These are phyloP conservation scores for Halichoeres trimaculatus DNA, from an alignment of 2,113 vertebrate genomes.

Conservation along the genomic window DNA sequence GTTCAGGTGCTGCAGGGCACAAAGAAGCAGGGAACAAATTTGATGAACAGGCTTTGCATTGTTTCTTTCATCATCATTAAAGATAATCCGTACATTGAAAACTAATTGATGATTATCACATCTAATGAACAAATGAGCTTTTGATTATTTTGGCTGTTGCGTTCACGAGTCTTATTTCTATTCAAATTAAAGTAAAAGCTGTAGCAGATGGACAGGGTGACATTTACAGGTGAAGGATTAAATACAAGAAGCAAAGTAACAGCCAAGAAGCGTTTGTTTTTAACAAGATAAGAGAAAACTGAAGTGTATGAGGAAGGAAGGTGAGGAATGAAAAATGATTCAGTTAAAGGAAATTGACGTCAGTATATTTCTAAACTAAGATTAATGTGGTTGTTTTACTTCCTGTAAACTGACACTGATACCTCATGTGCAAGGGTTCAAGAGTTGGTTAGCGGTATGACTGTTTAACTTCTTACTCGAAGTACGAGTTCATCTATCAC, in stretches of 20 bases:
- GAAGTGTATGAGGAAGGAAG: too few relatives aligned
- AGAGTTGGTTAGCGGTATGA: not conserved
- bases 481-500: too few relatives aligned
- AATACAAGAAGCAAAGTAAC: not conserved
- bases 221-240: not conserved
- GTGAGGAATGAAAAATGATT: not conserved
- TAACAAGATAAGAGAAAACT: not conserved
- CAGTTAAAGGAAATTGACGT: not conserved
- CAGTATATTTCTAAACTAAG: not conserved
- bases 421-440: not conserved
- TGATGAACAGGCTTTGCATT: not conserved
- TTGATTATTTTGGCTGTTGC: too few relatives aligned
- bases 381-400: not conserved
- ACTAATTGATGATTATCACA: not conserved
- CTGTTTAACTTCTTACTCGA: too few relatives aligned
- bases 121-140: not conserved
- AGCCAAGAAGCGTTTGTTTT: not conserved
- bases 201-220: too few relatives aligned
- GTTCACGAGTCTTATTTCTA: too few relatives aligned
- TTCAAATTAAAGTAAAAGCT: too few relatives aligned
- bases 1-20: conserved; percentile 89
- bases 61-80: too few relatives aligned
- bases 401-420: not conserved
- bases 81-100: too few relatives aligned
- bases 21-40: not conserved